Percentiles rank a stretch among this genome's conserved stretches.
These are phyloP conservation scores for Andricus grossulariae DNA, from an alignment of 1,140 invertebrate species.

Conservation along the genomic window DNA sequence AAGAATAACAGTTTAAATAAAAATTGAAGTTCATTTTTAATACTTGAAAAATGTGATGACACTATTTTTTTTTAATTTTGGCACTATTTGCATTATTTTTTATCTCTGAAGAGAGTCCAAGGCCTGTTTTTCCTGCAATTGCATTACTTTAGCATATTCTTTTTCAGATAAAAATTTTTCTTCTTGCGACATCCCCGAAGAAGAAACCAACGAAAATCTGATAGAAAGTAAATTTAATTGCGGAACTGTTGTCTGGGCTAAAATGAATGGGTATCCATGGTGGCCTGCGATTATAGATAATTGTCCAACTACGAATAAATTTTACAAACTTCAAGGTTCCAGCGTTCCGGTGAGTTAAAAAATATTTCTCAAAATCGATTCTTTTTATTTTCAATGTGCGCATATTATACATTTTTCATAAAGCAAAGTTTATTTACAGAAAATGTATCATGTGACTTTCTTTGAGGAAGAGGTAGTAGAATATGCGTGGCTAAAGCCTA, in stretches of 20 bases:
- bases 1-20: too few species aligned
- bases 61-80: too few species aligned
- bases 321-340: slow-evolving; percentile 77
- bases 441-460: slow-evolving; percentile 14
- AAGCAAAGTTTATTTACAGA: not conserved
- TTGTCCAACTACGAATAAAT: slow-evolving; percentile 80
- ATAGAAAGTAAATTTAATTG: slow-evolving; percentile 77
- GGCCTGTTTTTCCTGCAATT: too few species aligned
- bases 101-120: too few species aligned
- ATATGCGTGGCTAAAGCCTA: not conserved
- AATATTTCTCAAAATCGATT: not conserved
- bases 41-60: too few species aligned
- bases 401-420: not conserved
- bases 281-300: slow-evolving; percentile 86
- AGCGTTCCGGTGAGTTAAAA: slow-evolving; percentile 74
- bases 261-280: slow-evolving; percentile 80
- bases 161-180: slow-evolving; percentile 73
- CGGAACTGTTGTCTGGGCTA: slow-evolving; percentile 82
- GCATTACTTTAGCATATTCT: not conserved
- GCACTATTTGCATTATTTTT: too few species aligned
- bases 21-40: too few species aligned
- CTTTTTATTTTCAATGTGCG: not conserved
- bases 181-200: slow-evolving; percentile 76
- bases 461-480: not conserved
- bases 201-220: slow-evolving; percentile 71